Evolutionary conservation across 1,140 invertebrate genomes (phyloP), one percentile per base, ranked within the genome.

Genomic region (Aphelenchoides besseyi): DNA sequence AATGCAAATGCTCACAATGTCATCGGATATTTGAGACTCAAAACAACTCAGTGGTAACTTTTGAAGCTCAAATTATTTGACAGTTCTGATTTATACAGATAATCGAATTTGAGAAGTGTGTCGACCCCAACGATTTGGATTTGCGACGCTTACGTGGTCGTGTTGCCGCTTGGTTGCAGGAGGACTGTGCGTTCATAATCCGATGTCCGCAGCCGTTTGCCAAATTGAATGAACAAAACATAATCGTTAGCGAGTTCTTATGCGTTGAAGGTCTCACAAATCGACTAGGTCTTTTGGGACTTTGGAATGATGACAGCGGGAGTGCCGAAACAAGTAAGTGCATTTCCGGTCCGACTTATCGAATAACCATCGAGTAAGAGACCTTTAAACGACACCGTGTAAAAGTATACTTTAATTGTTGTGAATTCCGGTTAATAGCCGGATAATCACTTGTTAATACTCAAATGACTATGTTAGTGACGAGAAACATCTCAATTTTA

Each of bases 51-150:
- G 5, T 59, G 26, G 41, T 48, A 23, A 48, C 12, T n/a, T n/a
- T n/a, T n/a, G n/a, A n/a, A n/a, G n/a, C n/a, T n/a, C n/a, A n/a
- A n/a, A n/a, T n/a, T n/a, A 23, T 48, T 48, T 48, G 12, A 48
- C 41, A 23, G 12, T n/a, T n/a, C n/a, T 48, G 41, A 16, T 48
- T 48, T 12, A 12, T 48, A 23, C 41, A 48, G 41, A 23, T 59
- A 5, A 33, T 59, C 26, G 55, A 59, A 18, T 59, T 59, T 23
- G 55, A 59, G 23, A 59, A 59, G 18, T 59, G 55, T 59, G 55
- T 23, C 5, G 55, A 59, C 55, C 5, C 18, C 55, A 18, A 59
- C 5, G 55, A 59, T 8, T 23, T 59, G 5, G 18, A 59, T 23
- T 33, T 59, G 26, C 5, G 16, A 29, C 55, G 18, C 26, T 59